Evolutionary conservation across 2,888 invertebrate genomes (phyloP).

Genomic region (Orchesellides sinensis): DNA sequence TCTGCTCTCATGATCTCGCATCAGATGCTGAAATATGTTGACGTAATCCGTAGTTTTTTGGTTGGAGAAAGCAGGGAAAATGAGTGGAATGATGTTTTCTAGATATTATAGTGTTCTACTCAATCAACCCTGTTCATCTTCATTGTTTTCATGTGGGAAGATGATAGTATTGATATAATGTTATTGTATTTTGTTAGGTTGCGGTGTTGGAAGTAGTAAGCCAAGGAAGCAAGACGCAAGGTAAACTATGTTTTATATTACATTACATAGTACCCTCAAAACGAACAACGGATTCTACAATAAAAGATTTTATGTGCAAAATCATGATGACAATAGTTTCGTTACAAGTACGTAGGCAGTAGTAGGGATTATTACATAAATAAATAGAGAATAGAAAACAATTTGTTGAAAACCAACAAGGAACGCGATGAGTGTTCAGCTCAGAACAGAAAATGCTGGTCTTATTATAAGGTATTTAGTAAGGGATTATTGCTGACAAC

Average conservation of each 20-base stretch:
- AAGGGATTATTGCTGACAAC: background rate
- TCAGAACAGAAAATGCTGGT: background rate
- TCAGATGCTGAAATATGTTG: background rate
- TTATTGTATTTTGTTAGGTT: constrained; percentile 81
- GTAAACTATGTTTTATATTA: constrained; percentile 77
- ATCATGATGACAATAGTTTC: too few species aligned
- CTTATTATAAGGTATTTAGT: constrained; percentile 9
- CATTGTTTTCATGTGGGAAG: background rate
- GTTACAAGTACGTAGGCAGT: too few species aligned
- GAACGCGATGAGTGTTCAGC: background rate
- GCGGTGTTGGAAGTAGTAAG: constrained; percentile 91
- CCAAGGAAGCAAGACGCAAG: constrained; percentile 82
- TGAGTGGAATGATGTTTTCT: background rate
- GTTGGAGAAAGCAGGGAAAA: background rate
- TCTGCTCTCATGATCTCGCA: background rate
- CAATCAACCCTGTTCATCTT: constrained; percentile 11
- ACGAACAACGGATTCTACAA: too few species aligned
- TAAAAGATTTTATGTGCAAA: too few species aligned
- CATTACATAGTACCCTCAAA: too few species aligned
- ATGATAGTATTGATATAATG: too few species aligned
- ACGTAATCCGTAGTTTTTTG: background rate
- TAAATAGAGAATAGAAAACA: too few species aligned
- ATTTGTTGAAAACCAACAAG: background rate
- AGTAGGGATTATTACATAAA: too few species aligned
- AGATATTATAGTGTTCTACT: constrained; percentile 25